A percentile compares a stretch with the other conserved stretches of the same genome.
phyloP scores from a whole-genome alignment of 1,140 invertebrate genomes.

The Aricia agestis region DNA sequence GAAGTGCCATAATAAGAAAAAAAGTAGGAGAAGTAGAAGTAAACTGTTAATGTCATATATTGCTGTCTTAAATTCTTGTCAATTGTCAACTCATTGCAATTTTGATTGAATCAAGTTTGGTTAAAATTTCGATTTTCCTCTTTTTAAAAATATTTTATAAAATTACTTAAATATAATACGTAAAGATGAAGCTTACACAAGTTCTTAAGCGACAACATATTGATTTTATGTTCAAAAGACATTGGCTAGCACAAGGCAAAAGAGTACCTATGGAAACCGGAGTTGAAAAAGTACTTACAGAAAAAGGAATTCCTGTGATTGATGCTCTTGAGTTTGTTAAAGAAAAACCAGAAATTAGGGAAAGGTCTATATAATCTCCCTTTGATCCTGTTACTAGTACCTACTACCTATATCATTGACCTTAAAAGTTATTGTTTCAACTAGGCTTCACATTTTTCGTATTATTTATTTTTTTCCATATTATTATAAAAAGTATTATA shows the following conservation, averaged over 20 bases:
- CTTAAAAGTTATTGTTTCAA: too few species aligned
- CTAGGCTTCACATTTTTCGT: too few species aligned
- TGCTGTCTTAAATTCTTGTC: too few species aligned
- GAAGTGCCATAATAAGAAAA: too few species aligned
- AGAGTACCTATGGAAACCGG: conserved; percentile 73
- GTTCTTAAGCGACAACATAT: conserved; percentile 81
- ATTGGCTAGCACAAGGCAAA: conserved; percentile 81
- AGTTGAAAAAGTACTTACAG: conserved; percentile 69
- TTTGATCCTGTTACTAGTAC: background rate
- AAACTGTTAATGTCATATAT: too few species aligned
- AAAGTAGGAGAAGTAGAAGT: too few species aligned
- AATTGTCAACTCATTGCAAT: too few species aligned
- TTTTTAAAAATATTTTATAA: too few species aligned
- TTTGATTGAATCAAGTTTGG: too few species aligned
- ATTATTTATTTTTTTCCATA: too few species aligned
- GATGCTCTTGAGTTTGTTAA: conserved; percentile 76
- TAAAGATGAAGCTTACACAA: conserved; percentile 80
- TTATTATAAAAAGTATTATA: too few species aligned
- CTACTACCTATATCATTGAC: background rate
- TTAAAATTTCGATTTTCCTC: too few species aligned
- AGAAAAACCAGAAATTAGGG: conserved; percentile 51
- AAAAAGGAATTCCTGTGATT: conserved; percentile 73
- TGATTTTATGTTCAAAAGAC: conserved; percentile 80
- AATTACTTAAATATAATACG: background rate
- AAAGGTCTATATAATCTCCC: conserved; percentile 35